These are phyloP conservation scores for Hippocampus zosterae DNA, from an alignment of 2,113 vertebrate species.

Conservation along the genomic window DNA sequence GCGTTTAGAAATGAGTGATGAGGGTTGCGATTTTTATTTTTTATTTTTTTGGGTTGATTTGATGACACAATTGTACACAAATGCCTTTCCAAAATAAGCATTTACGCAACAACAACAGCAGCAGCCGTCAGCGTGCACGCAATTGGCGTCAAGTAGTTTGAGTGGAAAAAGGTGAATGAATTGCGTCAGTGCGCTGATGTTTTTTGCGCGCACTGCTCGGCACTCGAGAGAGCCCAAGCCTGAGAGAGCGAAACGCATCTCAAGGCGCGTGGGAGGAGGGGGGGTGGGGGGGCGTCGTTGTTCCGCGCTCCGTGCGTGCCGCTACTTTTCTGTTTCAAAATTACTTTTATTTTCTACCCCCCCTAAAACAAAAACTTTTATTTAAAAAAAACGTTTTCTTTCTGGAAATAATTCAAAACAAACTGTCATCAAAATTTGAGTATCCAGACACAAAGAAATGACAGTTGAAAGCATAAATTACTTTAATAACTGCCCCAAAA, in stretches of 20 bases:
- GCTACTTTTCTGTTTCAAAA: neutral
- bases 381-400: too few relatives aligned
- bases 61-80: neutral
- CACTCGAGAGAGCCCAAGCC: neutral
- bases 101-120: neutral
- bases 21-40: too few relatives aligned
- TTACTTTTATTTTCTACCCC: neutral
- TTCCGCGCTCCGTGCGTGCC: slow-evolving; percentile 2
- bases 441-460: too few relatives aligned
- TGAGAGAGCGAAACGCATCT: neutral
- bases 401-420: too few relatives aligned
- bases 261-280: neutral
- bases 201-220: neutral
- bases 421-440: too few relatives aligned
- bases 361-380: too few relatives aligned
- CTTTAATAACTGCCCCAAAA: too few relatives aligned
- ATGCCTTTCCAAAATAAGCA: neutral
- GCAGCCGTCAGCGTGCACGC: neutral
- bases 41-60: too few relatives aligned
- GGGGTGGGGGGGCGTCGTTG: neutral
- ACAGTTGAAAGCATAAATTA: too few relatives aligned
- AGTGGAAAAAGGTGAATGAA: slow-evolving; percentile 1
- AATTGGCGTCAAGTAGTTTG: neutral
- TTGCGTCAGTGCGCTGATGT: slow-evolving; percentile 14
- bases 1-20: too few relatives aligned